These are phyloP conservation scores for Lophius americanus DNA, from an alignment of 2,797 vertebrate species.

Conservation along the genomic window DNA sequence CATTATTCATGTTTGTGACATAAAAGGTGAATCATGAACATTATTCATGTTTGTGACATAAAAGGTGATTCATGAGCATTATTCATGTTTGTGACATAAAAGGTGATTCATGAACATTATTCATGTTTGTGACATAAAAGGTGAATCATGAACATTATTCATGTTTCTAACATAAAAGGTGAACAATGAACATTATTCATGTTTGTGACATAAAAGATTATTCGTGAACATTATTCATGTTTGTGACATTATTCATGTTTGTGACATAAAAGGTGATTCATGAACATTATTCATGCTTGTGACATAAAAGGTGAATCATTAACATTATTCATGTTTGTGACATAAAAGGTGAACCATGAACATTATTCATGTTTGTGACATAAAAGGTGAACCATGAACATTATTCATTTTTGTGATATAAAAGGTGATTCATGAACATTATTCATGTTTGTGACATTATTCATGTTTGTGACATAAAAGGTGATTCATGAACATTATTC, in stretches of 20 bases:
- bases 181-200: constrained; percentile 39
- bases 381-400: constrained; percentile 44
- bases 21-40: constrained; percentile 44
- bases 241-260: too few relatives aligned
- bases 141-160: constrained; percentile 44
- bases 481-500: constrained; percentile 44
- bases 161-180: too few relatives aligned
- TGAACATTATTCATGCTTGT: constrained; percentile 31
- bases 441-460: too few relatives aligned
- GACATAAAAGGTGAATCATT: constrained; percentile 43
- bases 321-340: constrained; percentile 29
- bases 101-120: constrained; percentile 43
- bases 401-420: constrained; percentile 15
- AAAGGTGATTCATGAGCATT: constrained; percentile 42
- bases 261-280: constrained; percentile 42
- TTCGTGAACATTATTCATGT: constrained; percentile 39
- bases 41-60: constrained; percentile 19
- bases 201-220: too few relatives aligned
- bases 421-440: constrained; percentile 42
- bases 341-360: constrained; percentile 42
- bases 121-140: too few relatives aligned
- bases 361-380: constrained; percentile 27
- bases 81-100: too few relatives aligned
- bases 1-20: constrained; percentile 27
- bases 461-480: too few relatives aligned